Base-by-base conservation (phyloP, 2,113 vertebrate species). In the Toxostoma redivivum region DNA sequence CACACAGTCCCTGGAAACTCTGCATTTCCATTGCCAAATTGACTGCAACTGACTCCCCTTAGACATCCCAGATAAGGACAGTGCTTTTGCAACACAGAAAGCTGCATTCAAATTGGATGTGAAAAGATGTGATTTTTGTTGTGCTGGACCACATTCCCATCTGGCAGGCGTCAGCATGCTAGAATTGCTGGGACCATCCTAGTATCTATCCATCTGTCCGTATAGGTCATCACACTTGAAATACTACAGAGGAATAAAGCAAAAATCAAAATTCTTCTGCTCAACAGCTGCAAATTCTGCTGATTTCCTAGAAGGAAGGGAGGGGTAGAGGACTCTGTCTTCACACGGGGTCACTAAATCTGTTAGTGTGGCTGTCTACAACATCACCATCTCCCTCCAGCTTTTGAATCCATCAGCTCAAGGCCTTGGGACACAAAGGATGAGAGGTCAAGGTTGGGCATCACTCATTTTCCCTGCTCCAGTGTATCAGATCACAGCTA, bases 261-360 rank as follows among this genome's bases (percentile, higher is more conserved):
- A 78, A 81, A 88, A 88, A 64, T 45, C 84, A 85, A 81, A 93
- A 69, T 50, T 81, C 35, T 91, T 44, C 7, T 73, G 44, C 53
- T 77, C 44, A 57, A 40, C 69, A 84, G 53, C 69, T 58, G 53
- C 83, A 57, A 4, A 7, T n/a, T 54, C 60, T 30, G 50, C 11
- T 69, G 48, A 35, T 64, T 78, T 58, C 3, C 0, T 54, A 22
- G 45, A 74, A 82, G 35, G 25, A 12, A 70, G 28, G 25, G 35
- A 45, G 6, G 8, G 16, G 5, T 38, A 38, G 50, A 78, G 28
- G 20, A 73, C 24, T 20, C 64, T 70, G 35, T n/a, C 56, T 79
- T 40, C 28, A 37, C 0, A 0, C 12, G 30, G 54, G 30, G 54
- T 40, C 48, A 58, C 18, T 58, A 69, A 38, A 2, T 22, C 8